Percentiles rank a stretch among this genome's conserved stretches.
These are phyloP conservation scores for Choristoneura rosaceana DNA, from an alignment of 2,888 invertebrate genomes.

Conservation along the genomic window DNA sequence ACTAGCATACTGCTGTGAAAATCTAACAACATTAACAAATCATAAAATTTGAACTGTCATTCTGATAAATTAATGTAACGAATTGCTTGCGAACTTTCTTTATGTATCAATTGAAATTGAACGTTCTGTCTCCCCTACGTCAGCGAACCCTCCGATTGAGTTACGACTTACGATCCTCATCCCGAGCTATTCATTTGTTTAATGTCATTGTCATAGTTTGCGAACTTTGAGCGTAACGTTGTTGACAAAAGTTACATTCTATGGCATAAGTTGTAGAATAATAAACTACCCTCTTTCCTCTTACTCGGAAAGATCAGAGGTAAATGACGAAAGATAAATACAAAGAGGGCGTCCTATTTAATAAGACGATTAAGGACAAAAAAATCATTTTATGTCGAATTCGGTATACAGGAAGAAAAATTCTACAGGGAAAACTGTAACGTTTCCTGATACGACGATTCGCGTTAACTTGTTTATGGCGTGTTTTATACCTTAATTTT, in stretches of 20 bases:
- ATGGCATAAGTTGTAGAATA: conserved; percentile 12
- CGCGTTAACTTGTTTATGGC: neutral
- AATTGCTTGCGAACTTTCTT: conserved; percentile 34
- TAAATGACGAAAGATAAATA: neutral
- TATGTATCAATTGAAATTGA: conserved; percentile 36
- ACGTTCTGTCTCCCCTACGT: conserved; percentile 41
- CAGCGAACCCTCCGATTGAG: conserved; percentile 42
- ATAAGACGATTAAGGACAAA: neutral
- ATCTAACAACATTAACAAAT: conserved; percentile 3
- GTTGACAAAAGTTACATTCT: conserved; percentile 26
- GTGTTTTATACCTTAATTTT: neutral
- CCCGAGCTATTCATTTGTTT: conserved; percentile 40
- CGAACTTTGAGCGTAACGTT: conserved; percentile 41
- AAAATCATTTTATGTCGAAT: neutral
- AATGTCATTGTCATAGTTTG: conserved; percentile 26
- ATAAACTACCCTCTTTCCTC: conserved; percentile 19
- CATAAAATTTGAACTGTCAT: conserved; percentile 14
- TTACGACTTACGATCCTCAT: conserved; percentile 33
- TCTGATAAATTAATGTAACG: conserved; percentile 22
- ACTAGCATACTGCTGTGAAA: conserved; percentile 13
- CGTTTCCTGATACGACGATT: neutral
- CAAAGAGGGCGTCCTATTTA: neutral
- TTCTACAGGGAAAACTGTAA: neutral
- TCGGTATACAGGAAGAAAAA: neutral
- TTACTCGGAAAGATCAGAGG: neutral